Conservation (phyloP, 2,113 vertebrate genomes). For the Glaucidium brasilianum region DNA sequence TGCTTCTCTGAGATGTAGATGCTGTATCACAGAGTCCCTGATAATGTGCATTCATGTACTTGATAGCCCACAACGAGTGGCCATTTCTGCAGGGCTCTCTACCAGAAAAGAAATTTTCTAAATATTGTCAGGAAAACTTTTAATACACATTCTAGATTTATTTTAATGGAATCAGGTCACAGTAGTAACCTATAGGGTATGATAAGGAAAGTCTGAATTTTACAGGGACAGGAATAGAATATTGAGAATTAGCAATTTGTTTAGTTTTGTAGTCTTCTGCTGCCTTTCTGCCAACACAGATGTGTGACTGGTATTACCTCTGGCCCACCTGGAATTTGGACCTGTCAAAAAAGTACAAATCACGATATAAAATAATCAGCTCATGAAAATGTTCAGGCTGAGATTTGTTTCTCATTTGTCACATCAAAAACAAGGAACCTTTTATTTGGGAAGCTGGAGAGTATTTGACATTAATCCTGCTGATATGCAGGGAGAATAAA, state of each 20-base stretch:
- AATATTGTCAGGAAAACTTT: background rate
- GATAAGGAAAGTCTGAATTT: background rate
- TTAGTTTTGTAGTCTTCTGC: background rate
- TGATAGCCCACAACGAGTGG: background rate
- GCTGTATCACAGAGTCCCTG: background rate
- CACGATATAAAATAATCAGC: background rate
- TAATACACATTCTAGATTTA: background rate
- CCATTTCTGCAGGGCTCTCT: background rate
- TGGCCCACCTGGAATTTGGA: background rate
- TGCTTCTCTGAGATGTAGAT: background rate
- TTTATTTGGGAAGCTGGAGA: slow-evolving; percentile 23
- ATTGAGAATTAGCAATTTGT: background rate
- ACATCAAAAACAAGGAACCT: slow-evolving; percentile 27
- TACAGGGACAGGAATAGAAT: background rate
- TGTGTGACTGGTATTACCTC: background rate
- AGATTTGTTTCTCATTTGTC: slow-evolving; percentile 52
- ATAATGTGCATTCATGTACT: background rate
- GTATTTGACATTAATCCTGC: slow-evolving; percentile 44
- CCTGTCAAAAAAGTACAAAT: slow-evolving; percentile 6
- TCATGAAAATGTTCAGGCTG: slow-evolving; percentile 26
- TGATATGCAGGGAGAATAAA: slow-evolving; percentile 17
- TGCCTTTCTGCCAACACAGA: background rate
- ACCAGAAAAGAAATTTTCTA: background rate
- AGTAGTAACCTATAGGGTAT: background rate
- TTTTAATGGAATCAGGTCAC: background rate